phyloP scores from a whole-genome alignment of 2,888 invertebrate genomes.

The Boloria euphrosyne region DNA sequence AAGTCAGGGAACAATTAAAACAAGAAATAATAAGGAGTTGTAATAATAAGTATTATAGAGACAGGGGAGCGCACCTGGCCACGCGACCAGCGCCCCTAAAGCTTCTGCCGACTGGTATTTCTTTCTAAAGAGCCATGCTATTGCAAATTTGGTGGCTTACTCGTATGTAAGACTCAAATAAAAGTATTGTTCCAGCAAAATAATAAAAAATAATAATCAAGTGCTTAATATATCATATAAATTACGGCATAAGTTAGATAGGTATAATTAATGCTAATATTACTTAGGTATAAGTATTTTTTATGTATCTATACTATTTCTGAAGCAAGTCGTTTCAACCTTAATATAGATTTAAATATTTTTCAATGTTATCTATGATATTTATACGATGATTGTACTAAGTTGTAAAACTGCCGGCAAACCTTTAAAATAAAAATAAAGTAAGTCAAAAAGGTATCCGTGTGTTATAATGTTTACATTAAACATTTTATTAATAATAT shows the following conservation, averaged over 20 bases:
- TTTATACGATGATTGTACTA: no score
- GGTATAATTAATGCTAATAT: no score
- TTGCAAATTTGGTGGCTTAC: constrained; percentile 10
- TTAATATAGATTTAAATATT: no score
- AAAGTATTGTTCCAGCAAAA: not conserved
- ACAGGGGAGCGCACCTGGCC: constrained; percentile 70
- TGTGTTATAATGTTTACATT: no score
- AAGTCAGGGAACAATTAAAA: constrained; percentile 81
- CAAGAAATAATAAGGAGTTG: constrained; percentile 81
- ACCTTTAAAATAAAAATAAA: no score
- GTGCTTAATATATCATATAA: not conserved
- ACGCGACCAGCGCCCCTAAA: constrained; percentile 56
- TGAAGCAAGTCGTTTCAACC: no score
- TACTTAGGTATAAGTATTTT: no score
- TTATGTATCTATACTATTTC: no score
- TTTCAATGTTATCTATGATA: no score
- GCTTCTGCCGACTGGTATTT: constrained; percentile 48
- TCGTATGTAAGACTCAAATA: not conserved
- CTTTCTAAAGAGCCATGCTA: constrained; percentile 27
- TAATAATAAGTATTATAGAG: constrained; percentile 80
- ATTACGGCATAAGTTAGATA: no score
- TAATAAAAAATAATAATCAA: not conserved
- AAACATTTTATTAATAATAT: not conserved
- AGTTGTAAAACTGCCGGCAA: no score
- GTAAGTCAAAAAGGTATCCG: no score